Conservation (phyloP, 2,113 vertebrate genomes). For the Dasyurus viverrinus region DNA sequence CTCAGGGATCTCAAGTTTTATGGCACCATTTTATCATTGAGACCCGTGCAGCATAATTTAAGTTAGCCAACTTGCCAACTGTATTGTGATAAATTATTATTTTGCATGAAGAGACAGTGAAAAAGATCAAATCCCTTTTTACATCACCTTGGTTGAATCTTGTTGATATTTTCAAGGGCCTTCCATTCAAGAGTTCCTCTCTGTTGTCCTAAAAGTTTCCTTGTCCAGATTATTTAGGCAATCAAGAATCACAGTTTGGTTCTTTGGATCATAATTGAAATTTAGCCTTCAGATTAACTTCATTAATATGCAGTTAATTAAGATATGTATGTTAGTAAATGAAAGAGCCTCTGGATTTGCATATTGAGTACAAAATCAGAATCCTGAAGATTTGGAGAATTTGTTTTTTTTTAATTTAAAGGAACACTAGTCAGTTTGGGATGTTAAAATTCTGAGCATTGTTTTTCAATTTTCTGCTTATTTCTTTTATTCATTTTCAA, state of each 20-base stretch:
- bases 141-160: constrained; percentile 61
- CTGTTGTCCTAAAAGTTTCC: constrained; percentile 51
- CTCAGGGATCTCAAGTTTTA: constrained; percentile 77
- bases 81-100: constrained; percentile 72
- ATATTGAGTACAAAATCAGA: constrained; percentile 60
- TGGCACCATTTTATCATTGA: constrained; percentile 74
- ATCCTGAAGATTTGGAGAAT: constrained; percentile 61
- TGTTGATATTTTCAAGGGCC: constrained; percentile 68
- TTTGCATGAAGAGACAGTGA: constrained; percentile 67
- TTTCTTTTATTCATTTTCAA: constrained; percentile 52
- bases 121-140: constrained; percentile 68
- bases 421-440: constrained; percentile 41
- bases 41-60: constrained; percentile 60
- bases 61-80: constrained; percentile 69
- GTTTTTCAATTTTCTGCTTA: constrained; percentile 56
- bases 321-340: constrained; percentile 79
- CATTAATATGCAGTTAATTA: constrained; percentile 81
- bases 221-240: constrained; percentile 69
- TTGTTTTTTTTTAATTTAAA: constrained; percentile 49
- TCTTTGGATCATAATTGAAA: constrained; percentile 84
- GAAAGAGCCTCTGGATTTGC: constrained; percentile 80
- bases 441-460: constrained; percentile 50
- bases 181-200: constrained; percentile 64
- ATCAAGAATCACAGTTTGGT: constrained; percentile 73
- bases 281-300: constrained; percentile 83